A percentile compares a stretch with the other conserved stretches of the same genome.
Conservation (phyloP, 2,797 vertebrate species). For the Glossophaga mutica region DNA sequence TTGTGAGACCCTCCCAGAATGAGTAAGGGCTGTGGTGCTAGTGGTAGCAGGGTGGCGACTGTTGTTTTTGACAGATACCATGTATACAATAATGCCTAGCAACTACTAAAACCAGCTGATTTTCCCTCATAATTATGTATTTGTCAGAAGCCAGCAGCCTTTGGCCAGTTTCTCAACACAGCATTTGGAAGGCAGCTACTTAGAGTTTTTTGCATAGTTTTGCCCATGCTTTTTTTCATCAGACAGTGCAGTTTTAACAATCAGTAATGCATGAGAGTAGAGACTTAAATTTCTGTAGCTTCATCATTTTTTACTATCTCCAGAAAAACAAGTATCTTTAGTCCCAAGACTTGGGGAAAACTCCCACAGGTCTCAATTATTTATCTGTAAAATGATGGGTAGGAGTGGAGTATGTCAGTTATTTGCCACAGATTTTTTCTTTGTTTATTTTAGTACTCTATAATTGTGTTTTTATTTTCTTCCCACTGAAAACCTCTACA, state of each 20-base stretch:
- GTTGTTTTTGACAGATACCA: not conserved
- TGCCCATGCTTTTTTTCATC: slow-evolving; percentile 8
- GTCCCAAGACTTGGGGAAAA: not conserved
- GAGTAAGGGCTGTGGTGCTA: not conserved
- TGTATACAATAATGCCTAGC: not conserved
- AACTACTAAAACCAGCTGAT: not conserved
- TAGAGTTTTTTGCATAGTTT: slow-evolving; percentile 7
- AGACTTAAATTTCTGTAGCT: not conserved
- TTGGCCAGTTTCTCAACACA: not conserved
- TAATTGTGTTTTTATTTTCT: not conserved
- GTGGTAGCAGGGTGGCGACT: not conserved
- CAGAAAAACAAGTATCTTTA: not conserved
- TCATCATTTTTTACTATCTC: not conserved
- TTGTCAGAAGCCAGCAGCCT: not conserved
- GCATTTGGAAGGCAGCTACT: not conserved
- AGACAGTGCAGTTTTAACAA: not conserved
- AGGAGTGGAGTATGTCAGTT: not conserved
- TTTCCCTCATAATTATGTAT: not conserved
- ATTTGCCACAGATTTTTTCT: slow-evolving; percentile 22
- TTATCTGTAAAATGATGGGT: not conserved
- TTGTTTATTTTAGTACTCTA: not conserved
- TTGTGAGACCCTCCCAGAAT: not conserved
- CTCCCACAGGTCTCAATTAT: not conserved
- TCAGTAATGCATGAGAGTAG: not conserved
- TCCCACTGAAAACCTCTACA: not conserved